Conservation (phyloP, 1,140 invertebrate genomes). For the Zelostemma sp. region DNA sequence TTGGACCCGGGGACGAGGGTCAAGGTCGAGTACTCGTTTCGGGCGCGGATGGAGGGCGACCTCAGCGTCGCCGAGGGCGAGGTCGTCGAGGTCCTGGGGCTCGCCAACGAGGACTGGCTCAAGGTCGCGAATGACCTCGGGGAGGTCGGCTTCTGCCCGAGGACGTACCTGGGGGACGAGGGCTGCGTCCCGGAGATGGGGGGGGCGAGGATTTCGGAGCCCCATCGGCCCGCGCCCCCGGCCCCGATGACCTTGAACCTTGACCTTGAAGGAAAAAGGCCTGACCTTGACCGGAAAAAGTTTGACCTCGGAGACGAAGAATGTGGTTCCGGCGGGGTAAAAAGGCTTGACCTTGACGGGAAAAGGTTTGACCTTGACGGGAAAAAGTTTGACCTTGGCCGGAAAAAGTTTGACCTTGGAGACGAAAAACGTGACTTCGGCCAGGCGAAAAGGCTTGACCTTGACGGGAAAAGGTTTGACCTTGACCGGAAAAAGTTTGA, state of each 20-base stretch:
- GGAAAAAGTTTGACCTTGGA: constrained; percentile 55
- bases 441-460: constrained; percentile 36
- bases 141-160: constrained; percentile 63
- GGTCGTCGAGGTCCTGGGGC: constrained; percentile 67
- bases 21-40: constrained; percentile 70
- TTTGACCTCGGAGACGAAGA: constrained; percentile 57
- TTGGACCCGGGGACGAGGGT: constrained; percentile 50
- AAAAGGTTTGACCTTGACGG: too few species aligned
- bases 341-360: constrained; percentile 1
- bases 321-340: constrained; percentile 2
- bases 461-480: too few species aligned
- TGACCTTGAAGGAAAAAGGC: not conserved
- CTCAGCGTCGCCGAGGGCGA: constrained; percentile 72
- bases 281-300: too few species aligned
- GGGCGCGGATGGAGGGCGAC: constrained; percentile 71
- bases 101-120: constrained; percentile 67
- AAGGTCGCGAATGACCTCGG: constrained; percentile 59
- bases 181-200: constrained; percentile 15
- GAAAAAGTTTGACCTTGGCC: constrained; percentile 43
- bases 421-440: constrained; percentile 60
- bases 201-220: constrained; percentile 56
- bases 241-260: constrained; percentile 56
- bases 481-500: too few species aligned
- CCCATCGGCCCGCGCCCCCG: constrained; percentile 68
- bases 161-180: constrained; percentile 56